These are phyloP conservation scores for Pocillopora damicornis DNA, from an alignment of 64 coral and sea anemone genomes.

Conservation along the genomic window DNA sequence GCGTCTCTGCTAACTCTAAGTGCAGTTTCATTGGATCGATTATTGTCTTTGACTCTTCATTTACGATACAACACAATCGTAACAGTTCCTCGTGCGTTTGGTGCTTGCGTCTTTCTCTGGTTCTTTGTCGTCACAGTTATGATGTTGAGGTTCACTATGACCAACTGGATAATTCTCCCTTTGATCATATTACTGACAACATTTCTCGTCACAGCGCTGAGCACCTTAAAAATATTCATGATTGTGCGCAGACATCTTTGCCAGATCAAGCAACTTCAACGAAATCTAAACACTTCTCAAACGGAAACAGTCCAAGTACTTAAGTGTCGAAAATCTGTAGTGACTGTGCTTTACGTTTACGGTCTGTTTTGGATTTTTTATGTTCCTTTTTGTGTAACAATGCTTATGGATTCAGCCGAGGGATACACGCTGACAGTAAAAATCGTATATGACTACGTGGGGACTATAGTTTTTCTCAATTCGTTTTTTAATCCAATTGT, in stretches of 20 bases:
- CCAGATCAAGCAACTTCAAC: not conserved
- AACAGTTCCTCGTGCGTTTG: conserved; percentile 4
- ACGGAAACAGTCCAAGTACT: conserved; percentile 7
- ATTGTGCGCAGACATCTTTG: conserved; percentile 28
- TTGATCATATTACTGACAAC: not conserved
- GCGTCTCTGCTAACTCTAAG: conserved; percentile 41
- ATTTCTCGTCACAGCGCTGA: not conserved
- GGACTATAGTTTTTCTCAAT: conserved; percentile 51
- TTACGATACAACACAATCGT: conserved; percentile 34
- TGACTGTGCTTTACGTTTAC: conserved; percentile 64
- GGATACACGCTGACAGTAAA: conserved; percentile 45
- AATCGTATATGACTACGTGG: conserved; percentile 36
- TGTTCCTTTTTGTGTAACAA: conserved; percentile 36
- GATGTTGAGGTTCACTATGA: not conserved
- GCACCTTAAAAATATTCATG: conserved; percentile 37
- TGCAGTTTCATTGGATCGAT: conserved; percentile 30
- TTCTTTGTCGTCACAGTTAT: conserved; percentile 26
- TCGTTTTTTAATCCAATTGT: conserved; percentile 56
- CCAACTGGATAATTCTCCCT: not conserved
- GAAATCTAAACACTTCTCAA: not conserved
- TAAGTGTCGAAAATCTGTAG: conserved; percentile 43
- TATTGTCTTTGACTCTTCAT: conserved; percentile 41
- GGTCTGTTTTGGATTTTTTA: conserved; percentile 55
- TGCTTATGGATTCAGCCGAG: conserved; percentile 9
- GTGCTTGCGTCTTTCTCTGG: conserved; percentile 11